Conservation (phyloP, 2,113 vertebrate species). For the Catharus fuscescens region DNA sequence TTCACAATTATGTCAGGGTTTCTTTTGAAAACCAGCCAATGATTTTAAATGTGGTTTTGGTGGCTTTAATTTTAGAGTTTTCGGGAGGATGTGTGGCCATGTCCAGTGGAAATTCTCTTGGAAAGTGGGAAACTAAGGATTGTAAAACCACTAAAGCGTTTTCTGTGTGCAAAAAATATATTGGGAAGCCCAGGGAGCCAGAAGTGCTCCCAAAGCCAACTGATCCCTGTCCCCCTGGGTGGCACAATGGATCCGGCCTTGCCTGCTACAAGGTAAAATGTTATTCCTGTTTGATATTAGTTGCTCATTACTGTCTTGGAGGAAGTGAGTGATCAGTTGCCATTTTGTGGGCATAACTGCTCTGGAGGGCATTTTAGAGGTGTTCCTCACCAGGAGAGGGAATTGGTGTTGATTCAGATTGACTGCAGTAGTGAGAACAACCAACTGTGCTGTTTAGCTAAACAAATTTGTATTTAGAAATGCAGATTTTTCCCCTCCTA, state of each 20-base stretch:
- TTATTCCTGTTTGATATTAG: background rate
- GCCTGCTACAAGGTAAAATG: conserved; percentile 91
- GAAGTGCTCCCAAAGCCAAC: conserved; percentile 72
- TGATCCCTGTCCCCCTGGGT: conserved; percentile 85
- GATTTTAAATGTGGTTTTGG: conserved; percentile 6
- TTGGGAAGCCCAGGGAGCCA: conserved; percentile 62
- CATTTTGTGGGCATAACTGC: background rate
- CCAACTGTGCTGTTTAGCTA: background rate
- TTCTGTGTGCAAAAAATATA: conserved; percentile 86
- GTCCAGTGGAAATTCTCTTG: conserved; percentile 79
- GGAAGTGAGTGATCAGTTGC: background rate
- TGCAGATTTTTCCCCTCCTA: background rate
- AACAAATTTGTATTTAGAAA: background rate
- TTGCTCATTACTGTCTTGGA: background rate
- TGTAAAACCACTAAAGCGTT: conserved; percentile 87
- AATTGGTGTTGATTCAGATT: background rate
- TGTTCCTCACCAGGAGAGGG: background rate
- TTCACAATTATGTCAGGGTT: background rate
- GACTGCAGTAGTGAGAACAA: background rate
- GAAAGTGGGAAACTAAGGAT: conserved; percentile 89
- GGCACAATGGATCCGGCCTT: conserved; percentile 74
- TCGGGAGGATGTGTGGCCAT: conserved; percentile 85
- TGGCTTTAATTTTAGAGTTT: conserved; percentile 60
- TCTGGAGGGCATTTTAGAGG: background rate
- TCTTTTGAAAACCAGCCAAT: background rate